Evolutionary conservation across 2,113 vertebrate species (phyloP).

Genomic region (Alethe castanea): DNA sequence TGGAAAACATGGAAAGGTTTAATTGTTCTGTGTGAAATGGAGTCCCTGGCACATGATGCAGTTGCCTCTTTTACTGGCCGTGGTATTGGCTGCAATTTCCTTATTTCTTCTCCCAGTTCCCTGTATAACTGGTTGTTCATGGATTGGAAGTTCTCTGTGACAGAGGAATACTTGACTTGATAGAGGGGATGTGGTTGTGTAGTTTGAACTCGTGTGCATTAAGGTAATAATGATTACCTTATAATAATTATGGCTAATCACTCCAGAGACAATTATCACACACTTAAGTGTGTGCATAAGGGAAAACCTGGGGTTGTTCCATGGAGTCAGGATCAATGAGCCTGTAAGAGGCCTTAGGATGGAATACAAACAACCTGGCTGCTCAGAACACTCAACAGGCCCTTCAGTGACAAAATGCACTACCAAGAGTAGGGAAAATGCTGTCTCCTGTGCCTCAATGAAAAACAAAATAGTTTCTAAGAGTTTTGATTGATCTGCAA

Average conservation of each 20-base stretch:
- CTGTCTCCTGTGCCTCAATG: not conserved
- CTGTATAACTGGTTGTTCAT: not conserved
- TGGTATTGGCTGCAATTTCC: accelerated
- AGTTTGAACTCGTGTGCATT: not conserved
- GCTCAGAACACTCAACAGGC: not conserved
- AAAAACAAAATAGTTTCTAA: not conserved
- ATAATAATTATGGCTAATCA: not conserved
- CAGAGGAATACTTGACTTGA: not conserved
- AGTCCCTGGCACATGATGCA: not conserved
- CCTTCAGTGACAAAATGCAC: not conserved
- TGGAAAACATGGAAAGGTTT: not conserved
- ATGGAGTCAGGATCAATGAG: not conserved
- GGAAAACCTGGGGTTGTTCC: not conserved
- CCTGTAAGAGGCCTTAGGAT: not conserved
- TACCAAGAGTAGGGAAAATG: not conserved
- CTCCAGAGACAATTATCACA: not conserved
- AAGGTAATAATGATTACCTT: not conserved
- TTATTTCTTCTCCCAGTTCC: not conserved
- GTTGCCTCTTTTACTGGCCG: accelerated
- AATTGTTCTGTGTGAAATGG: not conserved
- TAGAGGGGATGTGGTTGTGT: not conserved
- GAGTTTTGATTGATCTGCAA: not conserved
- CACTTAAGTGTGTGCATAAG: accelerated
- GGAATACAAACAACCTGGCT: not conserved
- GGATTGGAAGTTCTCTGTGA: not conserved